Base-by-base conservation (phyloP, 2,797 vertebrate genomes). In the Dipus sagitta region DNA sequence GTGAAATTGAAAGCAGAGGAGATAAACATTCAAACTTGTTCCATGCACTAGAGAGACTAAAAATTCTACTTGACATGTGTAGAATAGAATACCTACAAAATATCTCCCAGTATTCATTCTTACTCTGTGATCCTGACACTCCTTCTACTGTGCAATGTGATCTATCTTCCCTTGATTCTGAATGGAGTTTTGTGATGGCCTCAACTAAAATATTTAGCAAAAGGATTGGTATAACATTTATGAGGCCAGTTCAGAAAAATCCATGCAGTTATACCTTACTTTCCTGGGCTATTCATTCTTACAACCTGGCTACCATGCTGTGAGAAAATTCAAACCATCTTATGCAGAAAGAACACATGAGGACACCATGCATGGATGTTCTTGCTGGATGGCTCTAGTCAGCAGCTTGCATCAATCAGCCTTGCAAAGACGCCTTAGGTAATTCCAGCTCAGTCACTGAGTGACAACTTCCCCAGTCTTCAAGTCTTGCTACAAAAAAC, bases 1-100 rank as follows among this genome's bases (percentile, higher is more conserved):
- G 64, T 94, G 89, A 81, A 87, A 90, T 30, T 87, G 70, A 96
- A 54, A 64, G n/a, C 47, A 72, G 38, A 86, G 8, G 6, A 52
- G 13, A 13, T 47, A 81, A 52, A 88, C 28, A 88, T 7, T 20
- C 11, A 52, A 86, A 67, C 20, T 60, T 54, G 6, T n/a, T 89
- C 58, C 77, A 30, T 14, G 74, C 26, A 28, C 76, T 76, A 94
- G 21, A 91, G 34, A 75, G 24, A 42, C 15, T 67, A 58, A 92
- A 80, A 11, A 90, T 62, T 72, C 58, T 68, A 78, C 38, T 80
- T 80, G 3, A 64, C 5, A 62, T 79, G 24, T 6, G 11, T 3
- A 10, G 20, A 80, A 85, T 21, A 58, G 87, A 81, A 87, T 38
- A 87, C 62, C 11, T 21, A 79, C 65, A 62, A 76, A 87, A 52